Conservation (phyloP, 2,113 vertebrate species). For the Pholis gunnellus region DNA sequence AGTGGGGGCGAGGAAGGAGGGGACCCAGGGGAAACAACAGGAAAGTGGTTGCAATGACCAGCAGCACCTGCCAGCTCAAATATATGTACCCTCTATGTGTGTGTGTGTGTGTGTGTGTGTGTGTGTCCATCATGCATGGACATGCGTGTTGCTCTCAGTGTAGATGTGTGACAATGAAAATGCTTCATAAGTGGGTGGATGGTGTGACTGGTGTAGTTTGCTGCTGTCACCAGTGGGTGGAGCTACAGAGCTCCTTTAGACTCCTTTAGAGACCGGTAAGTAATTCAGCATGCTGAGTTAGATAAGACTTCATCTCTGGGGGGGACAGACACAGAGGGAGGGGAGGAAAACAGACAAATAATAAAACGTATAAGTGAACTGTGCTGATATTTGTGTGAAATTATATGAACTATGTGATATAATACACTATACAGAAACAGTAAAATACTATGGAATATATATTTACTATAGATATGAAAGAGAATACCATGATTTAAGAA, state of each 20-base stretch:
- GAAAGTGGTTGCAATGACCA: slow-evolving; percentile 59
- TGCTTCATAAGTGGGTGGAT: not conserved
- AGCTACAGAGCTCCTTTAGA: slow-evolving; percentile 70
- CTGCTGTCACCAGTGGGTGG: slow-evolving; percentile 72
- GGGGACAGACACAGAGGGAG: not conserved
- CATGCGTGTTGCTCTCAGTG: slow-evolving; percentile 16
- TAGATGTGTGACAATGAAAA: slow-evolving; percentile 27
- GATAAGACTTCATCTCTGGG: not conserved
- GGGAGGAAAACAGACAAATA: no score
- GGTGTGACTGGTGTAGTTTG: slow-evolving; percentile 58
- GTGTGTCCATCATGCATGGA: slow-evolving; percentile 21
- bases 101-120: slow-evolving; percentile 26
- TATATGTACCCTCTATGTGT: slow-evolving; percentile 31
- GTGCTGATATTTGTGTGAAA: no score
- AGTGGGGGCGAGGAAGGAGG: slow-evolving; percentile 18
- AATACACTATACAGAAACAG: not conserved
- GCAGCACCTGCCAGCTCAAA: slow-evolving; percentile 68
- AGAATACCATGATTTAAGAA: no score
- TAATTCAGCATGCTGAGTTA: not conserved
- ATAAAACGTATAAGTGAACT: no score
- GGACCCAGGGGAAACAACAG: slow-evolving; percentile 40
- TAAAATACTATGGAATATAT: not conserved
- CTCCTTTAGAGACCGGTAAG: not conserved
- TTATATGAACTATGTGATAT: not conserved
- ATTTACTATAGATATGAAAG: no score